Evolutionary conservation across 2,888 invertebrate genomes (phyloP).

Genomic region (Noctuana brunneofusca): DNA sequence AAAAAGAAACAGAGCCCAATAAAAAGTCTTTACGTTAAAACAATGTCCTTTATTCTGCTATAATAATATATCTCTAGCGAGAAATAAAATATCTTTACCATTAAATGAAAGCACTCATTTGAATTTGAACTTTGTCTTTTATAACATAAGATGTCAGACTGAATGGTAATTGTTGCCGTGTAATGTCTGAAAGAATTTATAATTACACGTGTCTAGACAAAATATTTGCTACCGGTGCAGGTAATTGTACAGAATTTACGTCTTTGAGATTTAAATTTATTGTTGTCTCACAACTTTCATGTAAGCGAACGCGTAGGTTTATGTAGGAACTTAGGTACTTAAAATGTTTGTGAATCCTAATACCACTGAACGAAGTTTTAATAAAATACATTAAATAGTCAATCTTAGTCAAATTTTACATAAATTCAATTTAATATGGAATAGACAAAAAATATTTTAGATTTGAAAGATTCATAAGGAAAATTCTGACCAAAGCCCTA

Average conservation of each 20-base stretch:
- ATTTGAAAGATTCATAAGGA: too few species aligned
- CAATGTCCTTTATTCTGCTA: slow-evolving; percentile 19
- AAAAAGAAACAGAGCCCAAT: slow-evolving; percentile 17
- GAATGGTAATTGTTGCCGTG: not conserved
- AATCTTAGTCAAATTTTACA: too few species aligned
- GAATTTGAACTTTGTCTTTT: slow-evolving; percentile 12
- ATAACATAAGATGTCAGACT: not conserved
- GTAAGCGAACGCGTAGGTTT: not conserved
- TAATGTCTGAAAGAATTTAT: slow-evolving; percentile 35
- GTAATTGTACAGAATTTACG: slow-evolving; percentile 31
- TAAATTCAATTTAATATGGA: too few species aligned
- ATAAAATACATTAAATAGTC: too few species aligned
- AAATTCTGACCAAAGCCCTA: too few species aligned
- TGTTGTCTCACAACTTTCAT: not conserved
- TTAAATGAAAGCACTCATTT: not conserved
- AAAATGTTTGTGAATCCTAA: not conserved
- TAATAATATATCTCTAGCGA: slow-evolving; percentile 24
- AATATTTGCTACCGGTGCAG: slow-evolving; percentile 37
- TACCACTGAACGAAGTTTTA: too few species aligned
- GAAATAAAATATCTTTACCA: slow-evolving; percentile 23
- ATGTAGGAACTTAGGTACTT: not conserved
- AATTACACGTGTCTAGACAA: slow-evolving; percentile 42
- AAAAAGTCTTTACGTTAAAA: slow-evolving; percentile 24
- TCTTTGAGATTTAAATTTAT: slow-evolving; percentile 3
- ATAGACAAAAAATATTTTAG: too few species aligned